A percentile compares a stretch with the other conserved stretches of the same genome.
Evolutionary conservation across 2,888 invertebrate genomes (phyloP).

Genomic region (Ypsolopha scabrella): DNA sequence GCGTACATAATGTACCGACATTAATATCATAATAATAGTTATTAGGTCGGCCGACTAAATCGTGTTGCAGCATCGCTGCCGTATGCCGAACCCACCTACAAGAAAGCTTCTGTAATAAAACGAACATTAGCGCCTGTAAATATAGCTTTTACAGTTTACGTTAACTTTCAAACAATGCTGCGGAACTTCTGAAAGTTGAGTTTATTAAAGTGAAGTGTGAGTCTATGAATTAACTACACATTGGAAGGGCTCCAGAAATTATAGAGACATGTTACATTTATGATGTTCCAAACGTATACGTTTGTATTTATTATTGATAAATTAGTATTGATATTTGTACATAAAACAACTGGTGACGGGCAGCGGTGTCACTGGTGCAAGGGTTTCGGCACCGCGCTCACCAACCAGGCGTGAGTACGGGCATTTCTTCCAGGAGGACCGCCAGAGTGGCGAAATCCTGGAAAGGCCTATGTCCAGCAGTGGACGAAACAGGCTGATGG

Average conservation of each 20-base stretch:
- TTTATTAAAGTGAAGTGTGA: not conserved
- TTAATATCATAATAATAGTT: constrained; percentile 58
- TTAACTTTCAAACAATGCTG: not conserved
- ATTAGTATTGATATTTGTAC: too few relatives aligned
- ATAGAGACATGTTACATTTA: constrained; percentile 26
- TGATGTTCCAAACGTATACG: not conserved
- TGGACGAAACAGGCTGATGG: too few relatives aligned
- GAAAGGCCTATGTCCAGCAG: too few relatives aligned
- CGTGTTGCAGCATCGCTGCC: constrained; percentile 20
- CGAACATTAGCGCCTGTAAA: not conserved
- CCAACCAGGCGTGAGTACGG: too few relatives aligned
- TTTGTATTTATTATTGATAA: too few relatives aligned
- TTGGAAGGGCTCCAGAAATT: constrained; percentile 50
- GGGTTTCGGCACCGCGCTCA: too few relatives aligned
- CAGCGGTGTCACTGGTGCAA: too few relatives aligned
- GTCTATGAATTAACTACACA: constrained; percentile 8
- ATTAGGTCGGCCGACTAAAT: constrained; percentile 40
- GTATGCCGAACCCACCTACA: not conserved
- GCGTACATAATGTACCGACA: constrained; percentile 22
- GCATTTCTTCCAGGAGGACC: too few relatives aligned
- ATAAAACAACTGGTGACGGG: too few relatives aligned
- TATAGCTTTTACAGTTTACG: not conserved
- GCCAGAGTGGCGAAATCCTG: too few relatives aligned
- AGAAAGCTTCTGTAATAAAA: not conserved
- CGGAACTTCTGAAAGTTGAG: not conserved